Base-by-base conservation (phyloP, 2,113 vertebrate species). In the Prunella himalayana region DNA sequence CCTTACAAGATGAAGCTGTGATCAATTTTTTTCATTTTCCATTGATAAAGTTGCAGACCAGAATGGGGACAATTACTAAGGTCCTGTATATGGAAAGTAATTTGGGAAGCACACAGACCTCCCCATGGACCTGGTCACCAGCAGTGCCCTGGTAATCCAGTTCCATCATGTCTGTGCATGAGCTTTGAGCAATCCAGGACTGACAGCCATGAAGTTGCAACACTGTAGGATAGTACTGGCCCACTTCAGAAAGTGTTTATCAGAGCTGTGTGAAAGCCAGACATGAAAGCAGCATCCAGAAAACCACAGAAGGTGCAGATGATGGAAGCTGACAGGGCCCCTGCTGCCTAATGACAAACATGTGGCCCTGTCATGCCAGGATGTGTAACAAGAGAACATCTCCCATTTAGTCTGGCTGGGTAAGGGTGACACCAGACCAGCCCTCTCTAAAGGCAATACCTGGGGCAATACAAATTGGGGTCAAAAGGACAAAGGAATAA, bases 141-240 rank as follows among this genome's bases (percentile, higher is more conserved):
- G 45, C 53, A 65, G 19, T 56, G 54, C 31, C 49, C 76, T 80
- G 77, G 57, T 45, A 83, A 84, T 35, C 30, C 83, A 80, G 45
- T 15, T 7, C 6, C 30, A 59, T 56, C 37, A 31, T 27, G 51
- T 42, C 69, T 45, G 21, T 33, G 23, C 61, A 17, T 8, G 53
- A 76, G 49, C 44, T 88, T 83, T 60, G 76, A 82, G 71, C 71
- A 72, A 50, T 11, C 37, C 64, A 28, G 41, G 61, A 82, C 79
- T 54, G 35, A 68, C 9, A 45, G 63, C 14, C 1, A 0, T 3
- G 1, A 53, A 71, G 61, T 0, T 50, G 15, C 41, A 77, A 8
- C 1, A n/a, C 63, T 91, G 50, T 11, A 27, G 50, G 49, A 6
- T 16, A 73, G 50, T 2, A 30, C 15, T 30, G 60, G 25, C 17